These are phyloP conservation scores for Ophioninae sp. DNA, from an alignment of 2,888 invertebrate genomes.

Conservation along the genomic window DNA sequence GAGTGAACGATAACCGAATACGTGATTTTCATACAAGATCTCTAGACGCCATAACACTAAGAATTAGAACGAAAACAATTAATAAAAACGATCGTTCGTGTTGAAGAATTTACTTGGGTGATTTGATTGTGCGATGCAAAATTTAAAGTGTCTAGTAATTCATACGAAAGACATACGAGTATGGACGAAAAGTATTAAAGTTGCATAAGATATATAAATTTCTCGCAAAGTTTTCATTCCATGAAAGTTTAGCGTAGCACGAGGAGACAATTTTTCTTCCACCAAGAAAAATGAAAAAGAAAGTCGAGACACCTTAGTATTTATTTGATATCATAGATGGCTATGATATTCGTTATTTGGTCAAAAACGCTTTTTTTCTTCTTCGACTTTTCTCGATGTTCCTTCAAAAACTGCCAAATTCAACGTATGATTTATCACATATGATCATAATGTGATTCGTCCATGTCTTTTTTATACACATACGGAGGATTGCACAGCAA, in stretches of 20 bases:
- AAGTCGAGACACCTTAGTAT: not conserved
- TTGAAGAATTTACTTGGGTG: not conserved
- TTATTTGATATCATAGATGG: not conserved
- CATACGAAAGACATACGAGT: not conserved
- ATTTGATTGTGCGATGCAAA: not conserved
- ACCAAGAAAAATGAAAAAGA: not conserved
- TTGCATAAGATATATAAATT: not conserved
- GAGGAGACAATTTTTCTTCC: not conserved
- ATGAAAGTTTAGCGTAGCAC: not conserved
- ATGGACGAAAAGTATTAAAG: not conserved
- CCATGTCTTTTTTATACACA: slow-evolving; percentile 7
- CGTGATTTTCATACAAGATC: not conserved
- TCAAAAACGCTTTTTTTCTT: not conserved
- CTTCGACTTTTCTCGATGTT: not conserved
- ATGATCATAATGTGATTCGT: not conserved
- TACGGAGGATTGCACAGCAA: slow-evolving; percentile 2
- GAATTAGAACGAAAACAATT: not conserved
- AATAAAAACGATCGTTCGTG: not conserved
- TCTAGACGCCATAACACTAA: not conserved
- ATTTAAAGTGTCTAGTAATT: not conserved
- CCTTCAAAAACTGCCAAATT: not conserved
- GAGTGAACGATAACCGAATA: not conserved
- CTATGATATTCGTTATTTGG: not conserved
- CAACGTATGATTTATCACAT: not conserved
- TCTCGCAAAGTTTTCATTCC: not conserved